These are phyloP conservation scores for Scotopteryx bipunctaria DNA, from an alignment of 2,888 invertebrate genomes.

Conservation along the genomic window DNA sequence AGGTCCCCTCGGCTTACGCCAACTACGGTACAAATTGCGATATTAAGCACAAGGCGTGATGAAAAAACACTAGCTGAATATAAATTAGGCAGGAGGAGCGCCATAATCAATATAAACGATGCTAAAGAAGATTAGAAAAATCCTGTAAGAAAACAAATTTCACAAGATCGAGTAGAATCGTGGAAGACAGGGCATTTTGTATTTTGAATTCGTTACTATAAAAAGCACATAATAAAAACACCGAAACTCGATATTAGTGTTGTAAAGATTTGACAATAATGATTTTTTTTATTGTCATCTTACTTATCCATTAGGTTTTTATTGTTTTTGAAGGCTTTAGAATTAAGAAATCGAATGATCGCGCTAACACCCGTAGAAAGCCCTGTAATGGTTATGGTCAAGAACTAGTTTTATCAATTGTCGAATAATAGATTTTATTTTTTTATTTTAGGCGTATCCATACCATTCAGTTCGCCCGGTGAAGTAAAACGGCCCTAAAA, in stretches of 20 bases:
- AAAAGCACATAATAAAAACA: too few relatives aligned
- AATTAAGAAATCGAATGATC: too few relatives aligned
- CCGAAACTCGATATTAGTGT: too few relatives aligned
- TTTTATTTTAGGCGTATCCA: slow-evolving; percentile 57
- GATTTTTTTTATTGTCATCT: too few relatives aligned
- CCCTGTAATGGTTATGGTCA: too few relatives aligned
- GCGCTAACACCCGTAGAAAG: too few relatives aligned
- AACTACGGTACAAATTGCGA: slow-evolving; percentile 82
- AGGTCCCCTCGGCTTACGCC: slow-evolving; percentile 78
- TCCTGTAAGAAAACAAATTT: slow-evolving; percentile 81
- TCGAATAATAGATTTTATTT: too few relatives aligned
- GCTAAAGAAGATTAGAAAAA: slow-evolving; percentile 83
- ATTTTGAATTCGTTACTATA: too few relatives aligned
- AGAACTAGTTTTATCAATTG: too few relatives aligned
- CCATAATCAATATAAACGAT: slow-evolving; percentile 85
- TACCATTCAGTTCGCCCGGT: slow-evolving; percentile 51
- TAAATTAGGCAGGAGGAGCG: slow-evolving; percentile 81
- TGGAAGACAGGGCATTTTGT: slow-evolving; percentile 41
- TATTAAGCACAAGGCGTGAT: slow-evolving; percentile 83
- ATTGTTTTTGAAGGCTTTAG: too few relatives aligned
- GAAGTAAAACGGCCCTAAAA: slow-evolving; percentile 67
- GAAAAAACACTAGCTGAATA: slow-evolving; percentile 84
- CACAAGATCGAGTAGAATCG: slow-evolving; percentile 66
- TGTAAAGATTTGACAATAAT: too few relatives aligned
- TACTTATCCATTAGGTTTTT: too few relatives aligned